Percentiles rank a stretch among this genome's conserved stretches.
phyloP scores from a whole-genome alignment of 30 jellyfish, hydroid and myxozoan species.

The Aurelia coerulea region DNA sequence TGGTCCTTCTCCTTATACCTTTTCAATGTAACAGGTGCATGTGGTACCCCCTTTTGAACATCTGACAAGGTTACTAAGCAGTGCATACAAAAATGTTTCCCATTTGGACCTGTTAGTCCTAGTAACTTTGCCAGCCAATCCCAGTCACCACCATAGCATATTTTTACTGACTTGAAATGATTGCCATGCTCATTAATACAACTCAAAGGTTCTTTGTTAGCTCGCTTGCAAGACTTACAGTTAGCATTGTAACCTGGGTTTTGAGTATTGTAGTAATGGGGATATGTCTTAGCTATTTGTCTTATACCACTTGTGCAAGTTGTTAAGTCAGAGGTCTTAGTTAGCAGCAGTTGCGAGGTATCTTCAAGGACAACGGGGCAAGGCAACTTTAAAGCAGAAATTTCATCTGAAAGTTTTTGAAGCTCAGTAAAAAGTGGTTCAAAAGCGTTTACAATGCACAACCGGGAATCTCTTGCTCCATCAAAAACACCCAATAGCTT shows the following conservation, averaged over 20 bases:
- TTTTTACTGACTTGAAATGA: neutral
- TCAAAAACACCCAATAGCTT: too few species aligned
- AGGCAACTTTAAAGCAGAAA: neutral
- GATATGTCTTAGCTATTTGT: too few species aligned
- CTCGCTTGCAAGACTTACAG: neutral
- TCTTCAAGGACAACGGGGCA: neutral
- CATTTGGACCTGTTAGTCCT: too few species aligned
- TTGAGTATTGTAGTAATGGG: neutral
- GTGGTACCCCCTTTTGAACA: too few species aligned
- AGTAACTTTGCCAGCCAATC: too few species aligned
- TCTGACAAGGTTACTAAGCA: too few species aligned
- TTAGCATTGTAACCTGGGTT: neutral
- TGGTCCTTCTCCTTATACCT: too few species aligned
- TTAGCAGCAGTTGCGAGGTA: neutral
- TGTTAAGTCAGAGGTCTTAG: neutral
- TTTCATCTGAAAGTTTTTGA: neutral
- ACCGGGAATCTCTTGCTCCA: too few species aligned
- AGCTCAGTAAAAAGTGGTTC: too few species aligned
- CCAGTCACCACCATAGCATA: conserved; percentile 5
- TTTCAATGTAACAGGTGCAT: too few species aligned
- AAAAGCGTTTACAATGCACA: too few species aligned
- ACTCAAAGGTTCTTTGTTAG: neutral
- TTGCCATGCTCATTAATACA: neutral
- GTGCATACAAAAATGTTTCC: too few species aligned
- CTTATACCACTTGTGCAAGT: neutral